These are phyloP conservation scores for Pseudanteris insignis DNA, from an alignment of 2,888 invertebrate species.

Conservation along the genomic window DNA sequence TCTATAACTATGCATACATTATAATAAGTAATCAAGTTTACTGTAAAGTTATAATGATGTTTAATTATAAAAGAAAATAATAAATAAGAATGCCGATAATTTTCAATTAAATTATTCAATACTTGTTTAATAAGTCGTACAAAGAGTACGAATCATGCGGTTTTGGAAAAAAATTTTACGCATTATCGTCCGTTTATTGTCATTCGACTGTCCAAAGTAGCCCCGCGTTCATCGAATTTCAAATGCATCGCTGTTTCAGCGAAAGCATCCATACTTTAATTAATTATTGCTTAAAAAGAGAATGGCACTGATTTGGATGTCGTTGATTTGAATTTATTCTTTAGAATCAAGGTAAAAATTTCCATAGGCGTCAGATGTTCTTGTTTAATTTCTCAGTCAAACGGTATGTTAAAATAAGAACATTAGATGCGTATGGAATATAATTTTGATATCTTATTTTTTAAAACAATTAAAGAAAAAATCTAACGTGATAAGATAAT, in stretches of 20 bases:
- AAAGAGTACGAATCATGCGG: constrained; percentile 5
- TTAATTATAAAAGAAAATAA: not conserved
- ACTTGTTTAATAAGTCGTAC: constrained; percentile 1
- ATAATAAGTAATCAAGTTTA: too few species aligned
- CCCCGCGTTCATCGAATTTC: constrained; percentile 26
- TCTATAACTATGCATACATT: too few species aligned
- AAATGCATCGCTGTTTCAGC: constrained; percentile 35
- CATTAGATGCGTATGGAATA: too few species aligned
- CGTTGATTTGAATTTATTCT: constrained; percentile 25
- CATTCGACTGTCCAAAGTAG: constrained; percentile 38
- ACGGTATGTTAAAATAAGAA: constrained; percentile 5
- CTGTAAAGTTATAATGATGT: not conserved
- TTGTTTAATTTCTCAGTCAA: not conserved
- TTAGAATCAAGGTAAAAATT: not conserved
- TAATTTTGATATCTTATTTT: too few species aligned
- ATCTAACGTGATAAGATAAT: too few species aligned
- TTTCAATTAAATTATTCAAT: constrained; percentile 5
- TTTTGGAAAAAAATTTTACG: constrained; percentile 16
- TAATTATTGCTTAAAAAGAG: constrained; percentile 60
- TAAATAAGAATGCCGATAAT: not conserved
- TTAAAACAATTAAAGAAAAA: too few species aligned
- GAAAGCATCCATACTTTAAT: constrained; percentile 29
- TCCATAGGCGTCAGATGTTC: not conserved
- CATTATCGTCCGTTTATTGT: constrained; percentile 42
- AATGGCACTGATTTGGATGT: constrained; percentile 62